A percentile compares a stretch with the other conserved stretches of the same genome.
Evolutionary conservation across 2,113 vertebrate species (phyloP).

Genomic region (Colinus virginianus): DNA sequence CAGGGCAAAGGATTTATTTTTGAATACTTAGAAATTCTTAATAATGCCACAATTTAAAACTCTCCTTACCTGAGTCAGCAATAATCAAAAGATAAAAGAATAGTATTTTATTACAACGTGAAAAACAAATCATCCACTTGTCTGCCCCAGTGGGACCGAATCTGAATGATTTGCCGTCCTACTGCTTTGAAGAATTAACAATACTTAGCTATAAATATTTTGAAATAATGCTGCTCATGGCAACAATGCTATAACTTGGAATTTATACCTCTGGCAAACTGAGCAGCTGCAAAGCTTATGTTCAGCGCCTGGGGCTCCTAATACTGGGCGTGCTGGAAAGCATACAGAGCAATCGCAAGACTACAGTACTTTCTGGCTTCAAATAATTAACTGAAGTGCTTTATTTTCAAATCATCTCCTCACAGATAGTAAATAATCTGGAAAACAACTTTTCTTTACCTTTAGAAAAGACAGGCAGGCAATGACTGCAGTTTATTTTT

Average conservation of each 20-base stretch:
- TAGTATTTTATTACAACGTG: neutral
- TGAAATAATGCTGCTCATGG: neutral
- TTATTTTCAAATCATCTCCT: neutral
- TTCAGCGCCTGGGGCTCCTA: neutral
- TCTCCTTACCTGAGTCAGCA: neutral
- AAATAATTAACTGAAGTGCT: constrained; percentile 3
- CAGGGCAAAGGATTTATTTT: neutral
- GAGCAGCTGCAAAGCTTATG: neutral
- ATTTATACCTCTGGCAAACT: neutral
- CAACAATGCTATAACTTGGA: neutral
- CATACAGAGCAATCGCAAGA: neutral
- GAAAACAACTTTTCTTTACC: neutral
- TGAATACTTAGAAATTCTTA: neutral
- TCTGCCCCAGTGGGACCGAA: neutral
- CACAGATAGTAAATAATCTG: neutral
- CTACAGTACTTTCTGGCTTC: neutral
- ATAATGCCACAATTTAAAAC: neutral
- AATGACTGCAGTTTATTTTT: constrained; percentile 2
- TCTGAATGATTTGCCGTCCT: neutral
- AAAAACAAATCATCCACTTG: neutral
- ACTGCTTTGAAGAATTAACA: neutral
- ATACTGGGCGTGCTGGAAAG: neutral
- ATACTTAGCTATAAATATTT: neutral
- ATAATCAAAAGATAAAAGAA: neutral
- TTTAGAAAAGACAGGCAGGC: neutral